Percentiles rank a stretch among this genome's conserved stretches.
Conservation (phyloP, 2,888 invertebrate species). For the Ischnus inquisitorius region DNA sequence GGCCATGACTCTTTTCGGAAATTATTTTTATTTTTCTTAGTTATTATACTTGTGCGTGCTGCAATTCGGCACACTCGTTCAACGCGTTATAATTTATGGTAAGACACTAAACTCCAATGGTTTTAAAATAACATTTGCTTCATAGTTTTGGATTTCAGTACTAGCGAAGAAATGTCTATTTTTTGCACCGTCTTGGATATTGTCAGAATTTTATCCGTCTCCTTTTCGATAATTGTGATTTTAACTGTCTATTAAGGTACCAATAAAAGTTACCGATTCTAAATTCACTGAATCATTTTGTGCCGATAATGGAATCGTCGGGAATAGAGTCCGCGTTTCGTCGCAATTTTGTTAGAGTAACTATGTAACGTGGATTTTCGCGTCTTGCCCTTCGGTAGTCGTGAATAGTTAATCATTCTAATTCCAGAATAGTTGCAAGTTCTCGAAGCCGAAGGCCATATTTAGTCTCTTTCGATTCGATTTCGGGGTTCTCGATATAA, state of each 20-base stretch:
- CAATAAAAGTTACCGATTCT: not conserved
- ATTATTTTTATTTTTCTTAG: no score
- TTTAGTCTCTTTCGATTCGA: no score
- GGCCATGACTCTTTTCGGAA: not conserved
- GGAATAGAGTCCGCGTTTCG: not conserved
- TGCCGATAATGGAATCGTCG: not conserved
- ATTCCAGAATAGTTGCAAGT: not conserved
- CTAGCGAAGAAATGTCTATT: no score
- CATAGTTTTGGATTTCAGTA: no score
- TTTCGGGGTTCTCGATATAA: slow-evolving; percentile 9
- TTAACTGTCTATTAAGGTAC: not conserved
- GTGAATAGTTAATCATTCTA: not conserved
- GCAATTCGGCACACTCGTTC: no score
- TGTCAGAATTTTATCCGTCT: not conserved
- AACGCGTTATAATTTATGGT: no score
- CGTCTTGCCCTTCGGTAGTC: not conserved
- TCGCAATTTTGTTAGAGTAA: not conserved
- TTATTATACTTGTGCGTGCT: no score
- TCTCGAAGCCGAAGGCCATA: not conserved
- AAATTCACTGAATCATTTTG: no score
- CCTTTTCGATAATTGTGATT: not conserved
- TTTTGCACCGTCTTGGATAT: not conserved
- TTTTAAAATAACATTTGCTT: no score
- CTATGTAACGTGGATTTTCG: not conserved
- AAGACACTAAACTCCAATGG: no score